phyloP scores from a whole-genome alignment of 2,888 invertebrate genomes.

The Apodemia hepburni region DNA sequence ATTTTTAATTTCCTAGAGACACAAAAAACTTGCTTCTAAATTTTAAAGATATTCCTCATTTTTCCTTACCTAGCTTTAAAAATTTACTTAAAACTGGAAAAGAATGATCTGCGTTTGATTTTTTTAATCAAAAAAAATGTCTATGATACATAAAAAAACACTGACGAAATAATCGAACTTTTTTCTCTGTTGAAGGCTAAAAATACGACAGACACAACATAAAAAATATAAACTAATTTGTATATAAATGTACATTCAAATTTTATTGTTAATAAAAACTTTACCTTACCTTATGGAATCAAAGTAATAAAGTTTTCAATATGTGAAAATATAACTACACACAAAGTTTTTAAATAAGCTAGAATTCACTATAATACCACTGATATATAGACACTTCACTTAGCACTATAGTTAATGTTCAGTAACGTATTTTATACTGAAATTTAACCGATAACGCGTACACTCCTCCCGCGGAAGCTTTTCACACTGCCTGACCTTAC shows the following conservation, averaged over 20 bases:
- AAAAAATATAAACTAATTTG: not conserved
- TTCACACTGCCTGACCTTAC: constrained; percentile 8
- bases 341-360: not conserved
- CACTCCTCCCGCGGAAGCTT: not conserved
- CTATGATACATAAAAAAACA: too few species aligned
- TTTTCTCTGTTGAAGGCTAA: too few species aligned
- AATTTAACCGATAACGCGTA: not conserved
- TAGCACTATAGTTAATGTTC: constrained; percentile 2
- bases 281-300: not conserved
- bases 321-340: not conserved
- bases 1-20: too few species aligned
- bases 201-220: too few species aligned
- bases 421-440: constrained; percentile 1
- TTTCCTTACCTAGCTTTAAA: too few species aligned
- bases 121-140: too few species aligned
- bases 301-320: not conserved
- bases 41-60: too few species aligned
- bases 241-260: not conserved
- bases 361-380: constrained; percentile 8
- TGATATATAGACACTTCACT: constrained; percentile 10
- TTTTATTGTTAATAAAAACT: not conserved
- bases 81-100: too few species aligned
- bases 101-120: too few species aligned
- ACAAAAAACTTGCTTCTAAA: too few species aligned
- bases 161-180: too few species aligned